Evolutionary conservation across 2,797 vertebrate species (phyloP).

Genomic region (Melanotaenia trifasciata): DNA sequence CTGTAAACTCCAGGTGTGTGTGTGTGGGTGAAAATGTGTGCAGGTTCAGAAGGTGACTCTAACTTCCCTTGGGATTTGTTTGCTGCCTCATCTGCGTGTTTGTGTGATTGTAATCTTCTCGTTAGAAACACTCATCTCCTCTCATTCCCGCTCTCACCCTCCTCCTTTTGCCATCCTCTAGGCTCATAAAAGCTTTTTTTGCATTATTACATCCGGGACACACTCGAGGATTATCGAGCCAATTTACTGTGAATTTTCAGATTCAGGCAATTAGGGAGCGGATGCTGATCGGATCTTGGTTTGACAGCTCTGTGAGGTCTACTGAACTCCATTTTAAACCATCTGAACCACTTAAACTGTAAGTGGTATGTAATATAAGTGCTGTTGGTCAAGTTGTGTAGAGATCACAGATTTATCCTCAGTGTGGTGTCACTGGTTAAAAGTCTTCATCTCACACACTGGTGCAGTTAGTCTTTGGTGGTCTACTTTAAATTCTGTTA

Average conservation of each 20-base stretch:
- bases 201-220: slow-evolving; percentile 42
- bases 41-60: slow-evolving; percentile 36
- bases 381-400: background rate
- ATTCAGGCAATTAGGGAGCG: slow-evolving; percentile 40
- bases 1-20: slow-evolving; percentile 33
- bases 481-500: too few relatives aligned
- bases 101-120: slow-evolving; percentile 10
- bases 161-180: background rate
- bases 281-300: slow-evolving; percentile 19
- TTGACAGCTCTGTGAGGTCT: slow-evolving; percentile 17
- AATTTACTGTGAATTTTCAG: slow-evolving; percentile 43
- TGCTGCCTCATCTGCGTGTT: slow-evolving; percentile 1
- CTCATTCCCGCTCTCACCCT: background rate
- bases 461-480: too few relatives aligned
- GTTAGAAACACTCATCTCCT: slow-evolving; percentile 37
- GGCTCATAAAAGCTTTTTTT: slow-evolving; percentile 27
- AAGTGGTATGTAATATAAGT: slow-evolving; percentile 5
- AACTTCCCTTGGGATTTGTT: slow-evolving; percentile 36
- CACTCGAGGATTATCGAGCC: slow-evolving; percentile 31
- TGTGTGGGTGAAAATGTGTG: slow-evolving; percentile 25
- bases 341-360: slow-evolving; percentile 4
- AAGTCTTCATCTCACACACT: background rate
- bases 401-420: background rate
- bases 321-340: slow-evolving; percentile 19
- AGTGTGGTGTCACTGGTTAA: background rate